Conservation (phyloP, 1,140 invertebrate species). For the Cotesia glomerata region DNA sequence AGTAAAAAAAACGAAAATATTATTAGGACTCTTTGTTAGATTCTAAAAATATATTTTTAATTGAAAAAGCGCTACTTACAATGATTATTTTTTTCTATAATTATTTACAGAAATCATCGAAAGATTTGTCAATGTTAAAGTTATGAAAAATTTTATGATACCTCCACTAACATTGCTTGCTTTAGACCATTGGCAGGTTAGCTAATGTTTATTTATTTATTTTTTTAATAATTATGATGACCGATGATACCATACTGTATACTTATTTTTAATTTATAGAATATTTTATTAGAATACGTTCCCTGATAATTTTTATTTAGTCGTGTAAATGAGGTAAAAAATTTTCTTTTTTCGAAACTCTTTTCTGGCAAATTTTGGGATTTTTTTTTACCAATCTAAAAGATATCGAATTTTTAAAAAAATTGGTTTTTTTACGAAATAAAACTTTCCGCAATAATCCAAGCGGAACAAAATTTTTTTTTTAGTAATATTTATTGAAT, state of each 20-base stretch:
- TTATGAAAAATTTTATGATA: conserved; percentile 24
- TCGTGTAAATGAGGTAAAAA: too few relatives aligned
- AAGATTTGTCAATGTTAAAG: conserved; percentile 24
- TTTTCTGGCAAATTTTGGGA: too few relatives aligned
- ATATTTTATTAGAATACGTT: too few relatives aligned
- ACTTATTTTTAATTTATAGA: neutral
- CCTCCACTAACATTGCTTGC: conserved; percentile 16
- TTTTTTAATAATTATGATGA: neutral
- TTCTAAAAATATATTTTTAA: neutral
- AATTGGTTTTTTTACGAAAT: too few relatives aligned
- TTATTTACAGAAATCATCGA: conserved; percentile 30
- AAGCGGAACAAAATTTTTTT: too few relatives aligned
- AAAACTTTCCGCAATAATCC: too few relatives aligned
- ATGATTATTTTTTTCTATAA: conserved; percentile 11
- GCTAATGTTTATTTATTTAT: neutral
- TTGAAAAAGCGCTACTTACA: neutral
- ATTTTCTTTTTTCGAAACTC: too few relatives aligned
- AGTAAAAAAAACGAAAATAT: neutral
- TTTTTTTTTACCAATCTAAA: too few relatives aligned
- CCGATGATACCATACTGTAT: neutral
- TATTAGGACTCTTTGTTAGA: too few relatives aligned
- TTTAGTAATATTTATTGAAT: too few relatives aligned
- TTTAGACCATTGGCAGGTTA: conserved; percentile 37
- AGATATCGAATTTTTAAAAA: too few relatives aligned
- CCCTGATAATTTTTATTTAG: too few relatives aligned